A percentile compares a stretch with the other conserved stretches of the same genome.
Conservation (phyloP, 2,797 vertebrate species). For the Anolis apletophallus region DNA sequence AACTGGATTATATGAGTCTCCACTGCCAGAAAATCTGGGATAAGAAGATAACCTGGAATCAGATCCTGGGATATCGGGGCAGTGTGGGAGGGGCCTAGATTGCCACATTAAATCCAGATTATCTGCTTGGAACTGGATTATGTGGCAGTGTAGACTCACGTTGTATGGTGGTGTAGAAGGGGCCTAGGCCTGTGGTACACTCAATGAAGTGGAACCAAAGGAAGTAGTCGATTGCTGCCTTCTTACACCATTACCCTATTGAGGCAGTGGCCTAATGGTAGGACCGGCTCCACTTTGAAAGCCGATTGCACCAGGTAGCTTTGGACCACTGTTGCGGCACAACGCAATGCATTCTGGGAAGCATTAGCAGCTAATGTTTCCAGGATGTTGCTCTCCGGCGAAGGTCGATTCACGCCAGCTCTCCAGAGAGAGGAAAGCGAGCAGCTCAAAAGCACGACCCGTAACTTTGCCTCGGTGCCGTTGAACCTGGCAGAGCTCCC, state of each 20-base stretch:
- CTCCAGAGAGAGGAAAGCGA: rapidly evolving
- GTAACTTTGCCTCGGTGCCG: rapidly evolving
- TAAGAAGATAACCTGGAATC: too few species aligned
- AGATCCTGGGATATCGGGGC: too few species aligned
- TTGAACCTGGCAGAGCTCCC: not conserved
- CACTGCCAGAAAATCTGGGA: too few species aligned
- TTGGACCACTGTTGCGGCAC: not conserved
- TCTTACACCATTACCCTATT: not conserved
- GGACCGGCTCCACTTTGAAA: not conserved
- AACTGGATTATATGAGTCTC: too few species aligned
- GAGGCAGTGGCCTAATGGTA: not conserved
- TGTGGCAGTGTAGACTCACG: too few species aligned
- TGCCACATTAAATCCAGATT: too few species aligned
- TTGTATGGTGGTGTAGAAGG: too few species aligned
- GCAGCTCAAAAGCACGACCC: too few species aligned
- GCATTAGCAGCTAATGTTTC: not conserved
- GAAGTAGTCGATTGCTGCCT: not conserved
- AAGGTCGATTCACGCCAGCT: rapidly evolving
- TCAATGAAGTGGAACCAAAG: too few species aligned
- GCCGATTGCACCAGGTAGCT: rapidly evolving
- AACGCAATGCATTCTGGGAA: not conserved
- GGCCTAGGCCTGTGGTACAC: too few species aligned
- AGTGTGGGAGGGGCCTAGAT: too few species aligned
- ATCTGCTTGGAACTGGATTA: too few species aligned
- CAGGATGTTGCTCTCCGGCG: not conserved